These are phyloP conservation scores for Drosophila mercatorum DNA, from an alignment of 2,888 invertebrate species.

Conservation along the genomic window DNA sequence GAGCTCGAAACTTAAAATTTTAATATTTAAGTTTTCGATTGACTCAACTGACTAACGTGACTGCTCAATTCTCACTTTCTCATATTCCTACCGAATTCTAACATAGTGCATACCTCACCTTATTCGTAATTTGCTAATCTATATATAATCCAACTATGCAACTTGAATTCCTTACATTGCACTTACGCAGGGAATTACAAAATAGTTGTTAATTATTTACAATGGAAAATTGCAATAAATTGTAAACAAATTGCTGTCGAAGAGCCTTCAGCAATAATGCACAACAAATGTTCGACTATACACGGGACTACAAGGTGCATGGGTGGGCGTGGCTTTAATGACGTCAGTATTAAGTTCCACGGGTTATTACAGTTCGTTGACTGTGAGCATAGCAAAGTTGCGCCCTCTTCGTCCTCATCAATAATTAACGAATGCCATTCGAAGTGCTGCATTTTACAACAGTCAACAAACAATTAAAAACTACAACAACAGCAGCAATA, in stretches of 20 bases:
- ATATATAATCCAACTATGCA: neutral
- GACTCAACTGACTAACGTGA: too few relatives aligned
- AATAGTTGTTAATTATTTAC: conserved; percentile 48
- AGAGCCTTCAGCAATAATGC: neutral
- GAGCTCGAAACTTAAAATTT: too few relatives aligned
- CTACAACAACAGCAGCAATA: conserved; percentile 3
- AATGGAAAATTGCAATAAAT: conserved; percentile 64
- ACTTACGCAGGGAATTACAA: conserved; percentile 6
- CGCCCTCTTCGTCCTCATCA: conserved; percentile 24
- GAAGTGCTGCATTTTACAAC: conserved; percentile 29
- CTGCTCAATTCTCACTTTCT: neutral
- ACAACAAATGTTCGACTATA: neutral
- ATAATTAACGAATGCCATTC: conserved; percentile 40
- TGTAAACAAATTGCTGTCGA: conserved; percentile 50
- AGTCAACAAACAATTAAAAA: conserved; percentile 18
- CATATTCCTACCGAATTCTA: neutral
- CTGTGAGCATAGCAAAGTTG: conserved; percentile 36
- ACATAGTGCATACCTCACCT: neutral
- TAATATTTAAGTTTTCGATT: too few relatives aligned
- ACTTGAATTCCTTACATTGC: neutral
- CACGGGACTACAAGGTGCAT: neutral
- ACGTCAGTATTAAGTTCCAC: conserved; percentile 13
- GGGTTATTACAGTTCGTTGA: conserved; percentile 81
- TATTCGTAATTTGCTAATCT: neutral
- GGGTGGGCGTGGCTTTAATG: neutral